These are phyloP conservation scores for Bedellia somnulentella DNA, from an alignment of 2,888 invertebrate species.

Conservation along the genomic window DNA sequence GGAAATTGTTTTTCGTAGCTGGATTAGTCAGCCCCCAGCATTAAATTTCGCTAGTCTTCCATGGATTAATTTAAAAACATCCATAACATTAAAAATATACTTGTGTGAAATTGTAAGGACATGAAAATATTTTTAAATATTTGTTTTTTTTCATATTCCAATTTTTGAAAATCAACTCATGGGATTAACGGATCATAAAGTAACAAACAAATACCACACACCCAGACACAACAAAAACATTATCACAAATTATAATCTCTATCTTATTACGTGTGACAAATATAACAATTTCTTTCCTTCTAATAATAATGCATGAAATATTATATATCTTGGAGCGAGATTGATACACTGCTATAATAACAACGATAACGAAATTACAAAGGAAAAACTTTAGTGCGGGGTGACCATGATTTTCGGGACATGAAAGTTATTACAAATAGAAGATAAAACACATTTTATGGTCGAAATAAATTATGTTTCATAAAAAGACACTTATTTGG, in stretches of 20 bases:
- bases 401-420: background rate
- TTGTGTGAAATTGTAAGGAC: background rate
- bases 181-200: background rate
- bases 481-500: background rate
- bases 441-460: background rate
- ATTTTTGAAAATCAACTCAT: background rate
- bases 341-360: conserved; percentile 1
- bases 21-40: too few relatives aligned
- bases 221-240: background rate
- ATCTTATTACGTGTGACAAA: conserved; percentile 4
- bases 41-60: too few relatives aligned
- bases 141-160: background rate
- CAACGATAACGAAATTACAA: conserved; percentile 1
- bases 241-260: background rate
- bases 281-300: background rate
- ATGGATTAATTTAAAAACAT: too few relatives aligned
- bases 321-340: conserved; percentile 6
- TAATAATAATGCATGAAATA: conserved; percentile 7
- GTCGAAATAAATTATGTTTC: background rate
- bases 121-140: background rate
- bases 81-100: background rate
- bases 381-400: background rate
- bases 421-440: background rate
- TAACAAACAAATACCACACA: background rate
- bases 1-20: too few relatives aligned